These are phyloP conservation scores for Macrotus californicus DNA, from an alignment of 2,113 vertebrate genomes.

Conservation along the genomic window DNA sequence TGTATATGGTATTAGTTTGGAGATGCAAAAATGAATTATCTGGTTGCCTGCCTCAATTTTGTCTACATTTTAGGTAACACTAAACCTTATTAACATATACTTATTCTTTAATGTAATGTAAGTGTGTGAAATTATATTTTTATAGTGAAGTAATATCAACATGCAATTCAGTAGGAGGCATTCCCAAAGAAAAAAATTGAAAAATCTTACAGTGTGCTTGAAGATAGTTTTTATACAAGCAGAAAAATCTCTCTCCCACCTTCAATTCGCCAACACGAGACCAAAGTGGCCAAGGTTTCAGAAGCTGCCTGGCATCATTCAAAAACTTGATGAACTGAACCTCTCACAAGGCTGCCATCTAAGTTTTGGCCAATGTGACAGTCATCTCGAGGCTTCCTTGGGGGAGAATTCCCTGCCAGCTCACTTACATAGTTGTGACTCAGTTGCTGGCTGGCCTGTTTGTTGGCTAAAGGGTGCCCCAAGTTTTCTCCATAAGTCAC, in stretches of 20 bases:
- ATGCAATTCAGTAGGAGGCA: neutral
- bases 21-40: neutral
- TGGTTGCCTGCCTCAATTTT: neutral
- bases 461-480: neutral
- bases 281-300: neutral
- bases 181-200: neutral
- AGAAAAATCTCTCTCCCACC: neutral
- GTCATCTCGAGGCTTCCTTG: neutral
- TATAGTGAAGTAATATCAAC: neutral
- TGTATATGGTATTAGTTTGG: neutral
- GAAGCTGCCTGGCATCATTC: neutral
- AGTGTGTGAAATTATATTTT: neutral
- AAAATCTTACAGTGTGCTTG: neutral
- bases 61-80: neutral
- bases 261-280: neutral
- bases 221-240: neutral
- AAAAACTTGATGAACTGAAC: neutral
- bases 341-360: neutral
- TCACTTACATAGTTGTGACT: neutral
- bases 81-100: neutral
- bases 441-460: neutral
- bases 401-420: neutral
- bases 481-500: neutral
- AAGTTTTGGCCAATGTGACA: neutral
- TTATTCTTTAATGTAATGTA: neutral